Percentiles rank a stretch among this genome's conserved stretches.
Conservation (phyloP, 2,113 vertebrate species). For the Campylomormyrus numenius region DNA sequence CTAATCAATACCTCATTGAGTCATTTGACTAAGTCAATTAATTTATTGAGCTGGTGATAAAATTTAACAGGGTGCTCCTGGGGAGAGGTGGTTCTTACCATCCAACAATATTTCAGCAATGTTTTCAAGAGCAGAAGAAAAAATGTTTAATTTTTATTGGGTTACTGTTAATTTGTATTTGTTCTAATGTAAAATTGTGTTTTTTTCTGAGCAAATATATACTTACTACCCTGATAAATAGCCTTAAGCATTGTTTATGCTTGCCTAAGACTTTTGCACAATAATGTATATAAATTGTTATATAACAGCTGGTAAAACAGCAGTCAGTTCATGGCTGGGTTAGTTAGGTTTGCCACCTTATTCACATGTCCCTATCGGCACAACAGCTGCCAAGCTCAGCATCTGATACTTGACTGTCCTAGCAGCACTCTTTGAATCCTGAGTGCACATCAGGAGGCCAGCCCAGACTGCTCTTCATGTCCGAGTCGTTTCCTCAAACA, state of each 20-base stretch:
- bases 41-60: not conserved
- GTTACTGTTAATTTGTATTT: not conserved
- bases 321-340: not conserved
- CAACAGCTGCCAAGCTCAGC: not conserved
- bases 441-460: not conserved
- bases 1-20: not conserved
- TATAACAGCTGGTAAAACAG: not conserved
- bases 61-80: not conserved
- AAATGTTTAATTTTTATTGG: not conserved
- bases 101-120: not conserved
- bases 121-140: not conserved
- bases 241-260: not conserved
- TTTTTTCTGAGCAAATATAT: not conserved
- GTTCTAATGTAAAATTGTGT: not conserved
- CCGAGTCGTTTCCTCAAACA: not conserved
- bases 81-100: not conserved
- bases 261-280: not conserved
- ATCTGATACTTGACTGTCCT: not conserved
- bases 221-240: not conserved
- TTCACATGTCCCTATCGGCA: not conserved
- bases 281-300: not conserved
- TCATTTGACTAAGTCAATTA: not conserved
- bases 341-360: not conserved
- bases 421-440: not conserved
- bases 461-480: not conserved